These are phyloP conservation scores for Pogonus chalceus DNA, from an alignment of 1,140 invertebrate species.

Conservation along the genomic window DNA sequence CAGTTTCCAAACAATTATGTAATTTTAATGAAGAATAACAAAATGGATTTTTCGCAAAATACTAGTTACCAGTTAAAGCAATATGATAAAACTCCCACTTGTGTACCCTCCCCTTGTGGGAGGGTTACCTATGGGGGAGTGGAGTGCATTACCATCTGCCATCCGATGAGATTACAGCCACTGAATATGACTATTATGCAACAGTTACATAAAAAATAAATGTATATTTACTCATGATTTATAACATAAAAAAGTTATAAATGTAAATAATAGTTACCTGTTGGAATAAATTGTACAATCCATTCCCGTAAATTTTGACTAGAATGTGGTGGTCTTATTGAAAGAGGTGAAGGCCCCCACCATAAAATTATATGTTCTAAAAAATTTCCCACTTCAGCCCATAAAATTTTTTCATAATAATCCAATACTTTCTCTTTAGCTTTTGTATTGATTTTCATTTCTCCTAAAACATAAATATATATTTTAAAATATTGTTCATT, in stretches of 20 bases:
- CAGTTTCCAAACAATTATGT: too few species aligned
- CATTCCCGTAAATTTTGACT: slow-evolving; percentile 57
- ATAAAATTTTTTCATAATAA: slow-evolving; percentile 51
- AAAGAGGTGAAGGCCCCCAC: slow-evolving; percentile 61
- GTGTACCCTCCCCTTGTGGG: too few species aligned
- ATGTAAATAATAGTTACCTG: slow-evolving; percentile 37
- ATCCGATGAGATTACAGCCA: neutral
- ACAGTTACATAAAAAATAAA: neutral
- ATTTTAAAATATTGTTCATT: neutral
- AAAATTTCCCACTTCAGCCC: slow-evolving; percentile 62
- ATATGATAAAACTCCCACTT: too few species aligned
- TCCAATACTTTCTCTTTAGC: slow-evolving; percentile 38
- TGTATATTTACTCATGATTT: neutral
- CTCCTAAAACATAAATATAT: slow-evolving; percentile 25
- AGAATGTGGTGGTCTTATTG: slow-evolving; percentile 51
- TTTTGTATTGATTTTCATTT: slow-evolving; percentile 36
- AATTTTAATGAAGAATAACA: too few species aligned
- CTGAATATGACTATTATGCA: neutral
- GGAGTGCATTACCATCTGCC: too few species aligned
- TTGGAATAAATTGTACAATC: slow-evolving; percentile 49
- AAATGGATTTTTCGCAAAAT: too few species aligned
- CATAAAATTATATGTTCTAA: slow-evolving; percentile 69
- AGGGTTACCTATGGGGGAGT: too few species aligned
- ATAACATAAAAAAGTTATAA: slow-evolving; percentile 1
- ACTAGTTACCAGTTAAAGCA: too few species aligned